Conservation (phyloP, 2,888 invertebrate species). For the Phalangium opilio region DNA sequence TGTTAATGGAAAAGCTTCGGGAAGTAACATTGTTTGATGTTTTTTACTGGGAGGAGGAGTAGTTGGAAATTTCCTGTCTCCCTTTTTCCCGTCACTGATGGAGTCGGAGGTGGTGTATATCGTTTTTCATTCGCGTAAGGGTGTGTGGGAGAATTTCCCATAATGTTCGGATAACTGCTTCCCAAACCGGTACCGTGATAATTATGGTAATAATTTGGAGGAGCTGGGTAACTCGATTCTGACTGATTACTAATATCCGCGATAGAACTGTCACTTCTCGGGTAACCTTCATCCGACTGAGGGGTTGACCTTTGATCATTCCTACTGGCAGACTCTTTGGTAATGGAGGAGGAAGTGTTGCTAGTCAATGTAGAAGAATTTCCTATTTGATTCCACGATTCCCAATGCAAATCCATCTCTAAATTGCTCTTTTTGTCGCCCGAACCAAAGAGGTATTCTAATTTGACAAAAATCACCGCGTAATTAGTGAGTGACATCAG, state of each 20-base stretch:
- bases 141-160: conserved; percentile 23
- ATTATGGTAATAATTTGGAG: conserved; percentile 10
- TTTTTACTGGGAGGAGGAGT: conserved; percentile 67
- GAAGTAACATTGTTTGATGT: conserved; percentile 44
- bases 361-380: too few species aligned
- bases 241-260: conserved; percentile 26
- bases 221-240: conserved; percentile 16
- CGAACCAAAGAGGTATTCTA: too few species aligned
- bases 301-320: neutral
- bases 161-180: conserved; percentile 1
- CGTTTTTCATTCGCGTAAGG: conserved; percentile 26
- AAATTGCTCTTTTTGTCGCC: too few species aligned
- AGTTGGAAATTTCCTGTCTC: conserved; percentile 47
- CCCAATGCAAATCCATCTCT: conserved; percentile 70
- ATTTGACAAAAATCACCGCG: conserved; percentile 16
- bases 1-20: conserved; percentile 49
- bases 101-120: conserved; percentile 39
- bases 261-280: conserved; percentile 28
- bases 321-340: neutral
- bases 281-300: conserved; percentile 28
- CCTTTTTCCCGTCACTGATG: conserved; percentile 35
- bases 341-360: too few species aligned
- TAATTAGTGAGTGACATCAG: too few species aligned
- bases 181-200: conserved; percentile 31
- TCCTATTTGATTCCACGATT: conserved; percentile 66